Conservation (phyloP, 2,113 vertebrate species). For the Coracopsis vasa region DNA sequence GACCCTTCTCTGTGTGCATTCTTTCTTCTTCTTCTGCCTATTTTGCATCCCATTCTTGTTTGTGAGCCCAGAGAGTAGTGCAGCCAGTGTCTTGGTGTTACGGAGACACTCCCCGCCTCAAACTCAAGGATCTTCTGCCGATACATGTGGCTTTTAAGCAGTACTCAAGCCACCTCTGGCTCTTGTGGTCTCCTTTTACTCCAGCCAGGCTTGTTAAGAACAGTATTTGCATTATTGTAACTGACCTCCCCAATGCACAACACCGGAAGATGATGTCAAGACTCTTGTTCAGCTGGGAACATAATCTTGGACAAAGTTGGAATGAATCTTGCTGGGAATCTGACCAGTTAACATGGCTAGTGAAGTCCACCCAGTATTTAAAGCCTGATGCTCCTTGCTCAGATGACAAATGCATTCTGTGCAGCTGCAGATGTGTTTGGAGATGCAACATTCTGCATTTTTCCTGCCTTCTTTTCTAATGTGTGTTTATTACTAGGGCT, state of each 20-base stretch:
- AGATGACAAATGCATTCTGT: slow-evolving; percentile 36
- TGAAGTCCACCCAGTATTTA: slow-evolving; percentile 13
- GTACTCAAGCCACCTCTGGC: not conserved
- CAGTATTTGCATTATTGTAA: slow-evolving; percentile 12
- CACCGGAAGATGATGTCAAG: not conserved
- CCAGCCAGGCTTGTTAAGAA: not conserved
- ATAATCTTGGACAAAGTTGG: slow-evolving; percentile 36
- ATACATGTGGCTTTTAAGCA: not conserved
- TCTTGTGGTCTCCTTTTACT: not conserved
- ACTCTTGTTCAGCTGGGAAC: slow-evolving; percentile 27
- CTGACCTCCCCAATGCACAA: not conserved
- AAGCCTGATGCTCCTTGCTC: not conserved
- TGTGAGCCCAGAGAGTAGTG: not conserved
- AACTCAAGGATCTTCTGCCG: not conserved
- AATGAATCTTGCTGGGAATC: slow-evolving; percentile 14
- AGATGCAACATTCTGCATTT: not conserved
- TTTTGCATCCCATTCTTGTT: not conserved
- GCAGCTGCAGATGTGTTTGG: slow-evolving; percentile 24
- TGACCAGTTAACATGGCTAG: not conserved
- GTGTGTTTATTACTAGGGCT: slow-evolving; percentile 8
- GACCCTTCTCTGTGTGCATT: not conserved
- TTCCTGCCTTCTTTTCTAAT: not conserved
- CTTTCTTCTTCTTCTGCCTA: not conserved
- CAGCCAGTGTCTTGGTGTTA: not conserved
- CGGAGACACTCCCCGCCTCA: not conserved